phyloP scores from a whole-genome alignment of 1,140 invertebrate genomes.

The Mizuhopecten yessoensis region DNA sequence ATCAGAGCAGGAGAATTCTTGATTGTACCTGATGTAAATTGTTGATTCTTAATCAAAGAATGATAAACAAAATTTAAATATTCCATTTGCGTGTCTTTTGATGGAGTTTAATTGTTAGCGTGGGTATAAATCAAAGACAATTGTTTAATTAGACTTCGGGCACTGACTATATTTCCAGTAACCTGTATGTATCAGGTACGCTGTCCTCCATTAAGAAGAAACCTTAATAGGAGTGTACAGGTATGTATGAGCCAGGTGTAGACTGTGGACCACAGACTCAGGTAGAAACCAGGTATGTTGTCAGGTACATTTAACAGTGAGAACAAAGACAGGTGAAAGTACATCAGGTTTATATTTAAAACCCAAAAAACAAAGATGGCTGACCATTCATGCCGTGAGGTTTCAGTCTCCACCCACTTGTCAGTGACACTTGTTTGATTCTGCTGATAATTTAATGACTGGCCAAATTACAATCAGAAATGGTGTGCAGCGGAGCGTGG shows the following conservation, averaged over 20 bases:
- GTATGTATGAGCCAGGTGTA: not conserved
- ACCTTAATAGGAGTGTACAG: conserved; percentile 19
- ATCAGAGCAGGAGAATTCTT: not conserved
- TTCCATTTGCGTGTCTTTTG: too few relatives aligned
- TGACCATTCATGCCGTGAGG: conserved; percentile 23
- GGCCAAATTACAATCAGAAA: conserved; percentile 34
- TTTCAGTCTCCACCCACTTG: conserved; percentile 18
- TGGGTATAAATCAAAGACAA: not conserved
- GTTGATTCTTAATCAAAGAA: too few relatives aligned
- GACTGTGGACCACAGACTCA: not conserved
- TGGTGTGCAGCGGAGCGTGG: not conserved
- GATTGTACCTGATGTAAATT: not conserved
- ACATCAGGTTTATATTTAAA: conserved; percentile 29
- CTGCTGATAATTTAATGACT: conserved; percentile 23
- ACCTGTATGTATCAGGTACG: not conserved
- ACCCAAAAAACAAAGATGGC: conserved; percentile 18
- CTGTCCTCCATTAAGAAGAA: not conserved
- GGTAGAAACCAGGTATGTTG: conserved; percentile 15
- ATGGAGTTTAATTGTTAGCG: not conserved
- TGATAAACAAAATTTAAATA: too few relatives aligned
- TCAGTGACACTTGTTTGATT: conserved; percentile 34
- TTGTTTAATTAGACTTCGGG: not conserved
- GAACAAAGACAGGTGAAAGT: conserved; percentile 38
- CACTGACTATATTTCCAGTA: not conserved
- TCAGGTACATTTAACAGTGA: not conserved